Evolutionary conservation across 2,888 invertebrate species (phyloP).

Genomic region (Hirtodrosophila cameraria): DNA sequence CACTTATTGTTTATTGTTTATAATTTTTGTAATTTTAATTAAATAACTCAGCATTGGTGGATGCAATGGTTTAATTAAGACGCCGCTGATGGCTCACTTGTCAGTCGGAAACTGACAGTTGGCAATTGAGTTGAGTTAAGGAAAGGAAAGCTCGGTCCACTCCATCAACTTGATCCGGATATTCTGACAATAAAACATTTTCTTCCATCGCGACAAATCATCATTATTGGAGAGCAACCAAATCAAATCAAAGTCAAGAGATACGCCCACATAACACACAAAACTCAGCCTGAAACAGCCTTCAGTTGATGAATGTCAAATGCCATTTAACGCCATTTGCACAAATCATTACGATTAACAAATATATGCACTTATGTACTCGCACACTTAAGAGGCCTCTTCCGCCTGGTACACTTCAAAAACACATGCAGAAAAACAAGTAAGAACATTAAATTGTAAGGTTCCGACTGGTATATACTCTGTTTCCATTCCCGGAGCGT

Average conservation of each 20-base stretch:
- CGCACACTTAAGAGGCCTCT: constrained; percentile 34
- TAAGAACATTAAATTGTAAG: too few relatives aligned
- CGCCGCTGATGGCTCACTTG: constrained; percentile 69
- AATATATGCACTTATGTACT: constrained; percentile 38
- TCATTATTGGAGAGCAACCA: constrained; percentile 11
- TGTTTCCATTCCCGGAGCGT: too few relatives aligned
- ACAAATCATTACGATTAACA: constrained; percentile 79
- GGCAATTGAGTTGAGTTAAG: constrained; percentile 16
- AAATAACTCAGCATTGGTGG: constrained; percentile 60
- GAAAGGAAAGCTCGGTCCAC: constrained; percentile 1
- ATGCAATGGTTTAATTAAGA: constrained; percentile 53
- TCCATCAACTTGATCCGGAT: constrained; percentile 55
- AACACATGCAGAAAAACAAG: constrained; percentile 43
- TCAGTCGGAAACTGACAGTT: constrained; percentile 47
- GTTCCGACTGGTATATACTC: too few relatives aligned
- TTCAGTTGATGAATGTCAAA: constrained; percentile 69
- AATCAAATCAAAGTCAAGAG: constrained; percentile 52
- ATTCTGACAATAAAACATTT: constrained; percentile 53
- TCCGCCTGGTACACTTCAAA: constrained; percentile 1
- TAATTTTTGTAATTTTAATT: constrained; percentile 77
- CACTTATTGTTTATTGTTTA: constrained; percentile 66
- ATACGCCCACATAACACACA: constrained; percentile 23
- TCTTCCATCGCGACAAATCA: constrained; percentile 39
- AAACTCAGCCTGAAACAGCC: constrained; percentile 1
- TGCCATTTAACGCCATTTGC: constrained; percentile 71